Conservation (phyloP, 2,797 vertebrate species). For the Rachycentron canadum region DNA sequence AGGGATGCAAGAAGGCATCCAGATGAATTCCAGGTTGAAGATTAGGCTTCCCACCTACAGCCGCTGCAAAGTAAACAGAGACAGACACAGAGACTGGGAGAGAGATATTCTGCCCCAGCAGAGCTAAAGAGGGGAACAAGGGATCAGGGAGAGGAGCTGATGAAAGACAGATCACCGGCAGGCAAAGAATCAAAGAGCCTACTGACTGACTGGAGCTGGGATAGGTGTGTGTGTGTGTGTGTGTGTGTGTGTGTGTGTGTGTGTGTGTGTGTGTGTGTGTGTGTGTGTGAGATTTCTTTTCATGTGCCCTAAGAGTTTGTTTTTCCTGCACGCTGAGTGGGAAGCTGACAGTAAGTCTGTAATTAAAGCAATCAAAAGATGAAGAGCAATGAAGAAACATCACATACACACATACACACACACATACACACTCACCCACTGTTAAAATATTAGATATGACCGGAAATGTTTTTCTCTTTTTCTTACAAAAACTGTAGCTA, state of each 20-base stretch:
- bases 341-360: conserved; percentile 82
- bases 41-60: conserved; percentile 73
- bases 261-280: conserved; percentile 38
- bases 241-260: conserved; percentile 35
- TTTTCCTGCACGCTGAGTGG: conserved; percentile 77
- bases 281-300: conserved; percentile 72
- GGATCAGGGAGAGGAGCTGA: conserved; percentile 77
- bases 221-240: conserved; percentile 69
- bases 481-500: neutral
- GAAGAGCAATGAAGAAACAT: conserved; percentile 72
- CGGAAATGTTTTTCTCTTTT: conserved; percentile 6
- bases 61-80: conserved; percentile 74
- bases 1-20: conserved; percentile 23
- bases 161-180: conserved; percentile 84
- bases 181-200: conserved; percentile 80
- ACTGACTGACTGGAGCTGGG: conserved; percentile 71
- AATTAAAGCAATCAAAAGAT: conserved; percentile 89
- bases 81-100: conserved; percentile 58
- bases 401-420: conserved; percentile 23
- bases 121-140: conserved; percentile 75
- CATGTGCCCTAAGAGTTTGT: conserved; percentile 79
- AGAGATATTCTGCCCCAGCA: conserved; percentile 69
- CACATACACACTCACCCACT: conserved; percentile 29
- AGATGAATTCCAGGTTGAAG: conserved; percentile 62
- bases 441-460: neutral